These are phyloP conservation scores for Callospermophilus lateralis DNA, from an alignment of 2,113 vertebrate species.

Conservation along the genomic window DNA sequence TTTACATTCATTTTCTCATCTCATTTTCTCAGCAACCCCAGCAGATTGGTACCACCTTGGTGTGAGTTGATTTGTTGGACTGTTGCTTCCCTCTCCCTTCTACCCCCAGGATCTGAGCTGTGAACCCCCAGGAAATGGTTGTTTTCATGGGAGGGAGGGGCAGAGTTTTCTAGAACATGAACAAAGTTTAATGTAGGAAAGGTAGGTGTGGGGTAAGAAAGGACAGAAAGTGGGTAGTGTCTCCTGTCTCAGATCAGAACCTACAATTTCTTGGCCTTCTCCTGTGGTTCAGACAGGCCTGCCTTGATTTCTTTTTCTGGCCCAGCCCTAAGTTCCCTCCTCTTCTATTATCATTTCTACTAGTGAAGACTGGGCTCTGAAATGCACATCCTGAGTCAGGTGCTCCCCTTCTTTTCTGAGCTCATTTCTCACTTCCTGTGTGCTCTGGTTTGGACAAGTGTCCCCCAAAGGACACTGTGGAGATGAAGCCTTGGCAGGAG, in stretches of 20 bases:
- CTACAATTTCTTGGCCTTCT: background rate
- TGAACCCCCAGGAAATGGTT: constrained; percentile 50
- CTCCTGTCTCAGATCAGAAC: background rate
- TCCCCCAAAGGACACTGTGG: background rate
- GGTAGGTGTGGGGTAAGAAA: background rate
- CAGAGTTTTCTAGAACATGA: constrained; percentile 66
- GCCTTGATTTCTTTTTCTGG: background rate
- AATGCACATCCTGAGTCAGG: background rate
- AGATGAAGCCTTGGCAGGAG: background rate
- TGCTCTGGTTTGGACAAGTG: background rate
- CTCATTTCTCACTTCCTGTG: background rate
- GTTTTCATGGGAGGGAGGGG: constrained; percentile 31
- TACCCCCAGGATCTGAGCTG: constrained; percentile 5
- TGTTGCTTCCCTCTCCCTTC: background rate
- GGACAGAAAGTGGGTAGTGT: background rate
- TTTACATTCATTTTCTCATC: constrained; percentile 68
- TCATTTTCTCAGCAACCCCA: constrained; percentile 56
- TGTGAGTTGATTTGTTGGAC: constrained; percentile 57
- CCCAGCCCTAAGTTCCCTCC: background rate
- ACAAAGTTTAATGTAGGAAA: constrained; percentile 22
- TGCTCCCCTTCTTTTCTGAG: background rate
- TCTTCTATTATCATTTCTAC: background rate
- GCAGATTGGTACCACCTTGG: constrained; percentile 55
- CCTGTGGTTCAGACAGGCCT: background rate
- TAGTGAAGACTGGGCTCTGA: background rate